Base-by-base conservation (phyloP, 2,888 invertebrate genomes). In the Volucella inanis region DNA sequence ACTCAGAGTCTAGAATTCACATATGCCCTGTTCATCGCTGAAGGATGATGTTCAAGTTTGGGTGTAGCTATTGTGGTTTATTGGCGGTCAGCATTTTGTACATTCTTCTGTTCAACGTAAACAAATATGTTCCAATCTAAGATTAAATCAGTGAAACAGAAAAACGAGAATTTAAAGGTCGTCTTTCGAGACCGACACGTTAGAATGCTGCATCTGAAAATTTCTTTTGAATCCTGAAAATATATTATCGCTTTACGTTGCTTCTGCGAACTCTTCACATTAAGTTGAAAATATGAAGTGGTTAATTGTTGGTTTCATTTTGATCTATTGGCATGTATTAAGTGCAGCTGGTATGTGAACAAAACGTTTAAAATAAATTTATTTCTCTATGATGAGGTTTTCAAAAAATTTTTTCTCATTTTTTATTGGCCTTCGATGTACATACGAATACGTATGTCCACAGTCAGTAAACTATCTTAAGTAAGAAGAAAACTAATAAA, bases 31-130 rank as follows among this genome's bases (percentile, higher is more conserved):
- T 22, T 61, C 15, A 9, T 55, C 38, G 14, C 15, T 47, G 31
- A 18, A 43, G 62, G 54, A 43, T 45, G 54, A 54, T 47, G 64
- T 4, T 74, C 52, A 31, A 6, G 31, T 31, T 31, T 31, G 64
- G 77, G 62, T 61, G 61, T 49, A 65, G 74, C 57, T 65, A 64
- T 79, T 75, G 83, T 79, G 79, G 83, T 65, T 83, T 79, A 83
- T 79, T 70, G 79, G 64, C 74, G 79, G 79, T 79, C 79, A 74
- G 75, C 68, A 68, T 65, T 62, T 31, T 68, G 67, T 50, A 52
- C 68, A 45, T 64, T 78, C 70, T 78, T 38, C 72, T 59, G 39
- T 78, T 70, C 38, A 12, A 52, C 18, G 57, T 54, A 79, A 74
- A 67, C 71, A 78, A 70, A 83, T 79, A 68, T 47, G 57, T 52